Evolutionary conservation across 2,888 invertebrate genomes (phyloP).

Genomic region (Osmoderma eremita): DNA sequence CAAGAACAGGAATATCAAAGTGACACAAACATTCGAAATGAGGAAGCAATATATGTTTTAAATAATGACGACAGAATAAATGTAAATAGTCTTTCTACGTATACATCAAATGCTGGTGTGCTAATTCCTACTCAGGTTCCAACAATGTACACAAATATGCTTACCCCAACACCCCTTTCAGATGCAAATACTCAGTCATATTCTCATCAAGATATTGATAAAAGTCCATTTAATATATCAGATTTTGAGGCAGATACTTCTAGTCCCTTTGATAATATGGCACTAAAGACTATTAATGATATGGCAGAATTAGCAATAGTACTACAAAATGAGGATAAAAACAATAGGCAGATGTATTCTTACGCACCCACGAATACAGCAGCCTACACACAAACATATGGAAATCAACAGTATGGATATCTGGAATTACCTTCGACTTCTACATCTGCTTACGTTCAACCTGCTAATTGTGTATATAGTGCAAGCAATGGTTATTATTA

Average conservation of each 20-base stretch:
- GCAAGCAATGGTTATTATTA: conserved; percentile 50
- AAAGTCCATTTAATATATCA: conserved; percentile 67
- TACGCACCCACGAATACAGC: conserved; percentile 36
- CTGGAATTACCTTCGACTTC: conserved; percentile 40
- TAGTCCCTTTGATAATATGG: conserved; percentile 93
- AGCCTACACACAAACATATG: conserved; percentile 39
- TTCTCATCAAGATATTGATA: conserved; percentile 50
- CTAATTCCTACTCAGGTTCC: conserved; percentile 56
- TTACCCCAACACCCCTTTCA: conserved; percentile 63
- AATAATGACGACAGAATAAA: conserved; percentile 31
- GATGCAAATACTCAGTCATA: conserved; percentile 47
- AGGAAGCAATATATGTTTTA: conserved; percentile 34
- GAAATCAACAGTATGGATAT: conserved; percentile 41
- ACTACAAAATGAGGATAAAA: conserved; percentile 62
- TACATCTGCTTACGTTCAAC: conserved; percentile 34
- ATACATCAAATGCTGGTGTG: conserved; percentile 44
- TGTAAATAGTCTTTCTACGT: conserved; percentile 27
- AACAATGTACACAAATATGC: conserved; percentile 56
- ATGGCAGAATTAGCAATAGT: conserved; percentile 90
- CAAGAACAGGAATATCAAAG: conserved; percentile 45
- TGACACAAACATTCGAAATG: conserved; percentile 41
- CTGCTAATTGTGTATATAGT: conserved; percentile 39
- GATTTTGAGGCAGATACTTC: conserved; percentile 94
- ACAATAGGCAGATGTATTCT: conserved; percentile 46
- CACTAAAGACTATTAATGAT: conserved; percentile 91